These are phyloP conservation scores for Trichechus manatus DNA, from an alignment of 2,113 vertebrate genomes.

Conservation along the genomic window DNA sequence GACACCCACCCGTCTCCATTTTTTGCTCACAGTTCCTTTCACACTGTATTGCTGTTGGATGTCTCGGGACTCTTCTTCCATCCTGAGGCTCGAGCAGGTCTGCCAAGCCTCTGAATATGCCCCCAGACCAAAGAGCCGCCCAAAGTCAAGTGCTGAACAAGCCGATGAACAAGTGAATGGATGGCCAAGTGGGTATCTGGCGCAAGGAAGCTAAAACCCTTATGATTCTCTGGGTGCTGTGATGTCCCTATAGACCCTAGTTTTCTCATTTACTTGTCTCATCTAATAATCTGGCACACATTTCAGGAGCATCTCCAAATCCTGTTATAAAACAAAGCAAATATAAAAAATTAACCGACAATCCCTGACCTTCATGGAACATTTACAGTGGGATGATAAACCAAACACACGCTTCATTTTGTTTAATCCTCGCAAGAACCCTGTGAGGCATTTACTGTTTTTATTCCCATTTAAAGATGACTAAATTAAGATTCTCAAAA, in stretches of 20 bases:
- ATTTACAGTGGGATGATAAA: background rate
- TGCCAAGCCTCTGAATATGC: background rate
- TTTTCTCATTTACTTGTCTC: conserved; percentile 13
- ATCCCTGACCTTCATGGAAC: conserved; percentile 9
- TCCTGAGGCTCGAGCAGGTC: background rate
- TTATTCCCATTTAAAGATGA: background rate
- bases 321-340: conserved; percentile 37
- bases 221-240: background rate
- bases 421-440: background rate
- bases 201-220: background rate
- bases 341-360: background rate
- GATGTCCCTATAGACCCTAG: background rate
- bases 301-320: background rate
- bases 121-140: background rate
- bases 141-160: background rate
- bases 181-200: background rate
- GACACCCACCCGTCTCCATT: accelerated
- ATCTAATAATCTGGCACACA: background rate
- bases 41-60: background rate
- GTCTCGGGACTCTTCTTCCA: background rate
- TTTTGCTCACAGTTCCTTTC: background rate
- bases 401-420: background rate
- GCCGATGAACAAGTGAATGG: background rate
- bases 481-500: background rate
- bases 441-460: background rate